Base-by-base conservation (phyloP, 2,888 invertebrate species). In the Nomada goodeniana region DNA sequence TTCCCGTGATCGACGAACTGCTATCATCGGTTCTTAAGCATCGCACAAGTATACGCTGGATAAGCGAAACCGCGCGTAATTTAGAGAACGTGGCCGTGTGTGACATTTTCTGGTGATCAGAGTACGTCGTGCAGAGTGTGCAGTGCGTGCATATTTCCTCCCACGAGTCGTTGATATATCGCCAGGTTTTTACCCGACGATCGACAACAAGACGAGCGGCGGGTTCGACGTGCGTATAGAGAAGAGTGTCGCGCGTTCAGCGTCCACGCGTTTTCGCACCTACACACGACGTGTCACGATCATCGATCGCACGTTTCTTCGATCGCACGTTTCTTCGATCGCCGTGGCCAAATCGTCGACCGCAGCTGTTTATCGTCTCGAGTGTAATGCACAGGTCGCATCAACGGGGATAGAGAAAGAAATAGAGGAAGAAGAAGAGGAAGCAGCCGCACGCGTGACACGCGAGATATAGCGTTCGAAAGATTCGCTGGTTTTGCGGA, bases 1-100 rank as follows among this genome's bases (percentile, higher is more conserved):
- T 90, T 86, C 90, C 87, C 90, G 89, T 90, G 90, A 89, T 89
- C 88, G 90, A 85, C 89, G 89, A 90, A 87, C 88, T 86, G 88
- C 87, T 23, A 57, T 20, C 89, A 89, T 90, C 88, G 90, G 85
- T 63, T 85, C 50, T 60, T 83, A 23, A 83, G 68, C 65, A 71
- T 20, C 57, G 52, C 13, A 13, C 11, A 7, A 13, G 26, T 13
- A 50, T 26, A 57, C 72, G 79, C 74, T 79, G 68, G 78, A 67
- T 53, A 55, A 50, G 18, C 26, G 47, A 57, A n/a, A 42, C 7
- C 7, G 9, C 63, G 57, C 55, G 18, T 42, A 29, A 20, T 13
- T n/a, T 4, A 29, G 47, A 57, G 15, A 29, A 23, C 20, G 26
- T 13, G 26, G 26, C 29, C 26, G 23, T 18, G 13, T 29, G 4